These are phyloP conservation scores for Perithous albicinctus DNA, from an alignment of 2,888 invertebrate species.

Conservation along the genomic window DNA sequence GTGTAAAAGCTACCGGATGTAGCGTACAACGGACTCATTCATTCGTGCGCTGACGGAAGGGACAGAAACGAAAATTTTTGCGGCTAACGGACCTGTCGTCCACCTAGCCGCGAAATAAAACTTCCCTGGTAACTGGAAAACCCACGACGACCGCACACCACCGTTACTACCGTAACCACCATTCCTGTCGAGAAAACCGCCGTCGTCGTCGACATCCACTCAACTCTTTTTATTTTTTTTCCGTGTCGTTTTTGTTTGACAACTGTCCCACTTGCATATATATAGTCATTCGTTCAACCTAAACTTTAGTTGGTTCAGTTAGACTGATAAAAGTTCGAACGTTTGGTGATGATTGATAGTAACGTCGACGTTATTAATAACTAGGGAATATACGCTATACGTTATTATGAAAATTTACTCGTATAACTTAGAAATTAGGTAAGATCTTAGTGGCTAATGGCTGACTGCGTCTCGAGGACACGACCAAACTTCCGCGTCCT, in stretches of 20 bases:
- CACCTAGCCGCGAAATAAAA: conserved; percentile 59
- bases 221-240: conserved; percentile 21
- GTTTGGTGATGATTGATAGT: conserved; percentile 18
- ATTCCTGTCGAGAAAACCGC: neutral
- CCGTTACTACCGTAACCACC: conserved; percentile 1
- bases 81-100: conserved; percentile 52
- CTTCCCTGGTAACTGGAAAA: conserved; percentile 37
- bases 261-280: conserved; percentile 15
- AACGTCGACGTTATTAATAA: conserved; percentile 30
- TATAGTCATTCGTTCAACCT: neutral
- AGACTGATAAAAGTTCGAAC: neutral
- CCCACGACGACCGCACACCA: conserved; percentile 16
- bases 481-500: conserved; percentile 23
- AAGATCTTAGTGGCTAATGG: conserved; percentile 58
- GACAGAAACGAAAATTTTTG: conserved; percentile 52
- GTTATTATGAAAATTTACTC: conserved; percentile 34
- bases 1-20: conserved; percentile 39
- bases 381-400: conserved; percentile 5
- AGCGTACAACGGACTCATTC: conserved; percentile 58
- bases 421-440: conserved; percentile 54
- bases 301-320: neutral
- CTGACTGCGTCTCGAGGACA: conserved; percentile 48
- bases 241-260: neutral
- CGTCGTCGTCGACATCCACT: conserved; percentile 19
- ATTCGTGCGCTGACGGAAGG: conserved; percentile 50